phyloP scores from a whole-genome alignment of 92 coral and sea anemone species.

The Heteractis magnifica region DNA sequence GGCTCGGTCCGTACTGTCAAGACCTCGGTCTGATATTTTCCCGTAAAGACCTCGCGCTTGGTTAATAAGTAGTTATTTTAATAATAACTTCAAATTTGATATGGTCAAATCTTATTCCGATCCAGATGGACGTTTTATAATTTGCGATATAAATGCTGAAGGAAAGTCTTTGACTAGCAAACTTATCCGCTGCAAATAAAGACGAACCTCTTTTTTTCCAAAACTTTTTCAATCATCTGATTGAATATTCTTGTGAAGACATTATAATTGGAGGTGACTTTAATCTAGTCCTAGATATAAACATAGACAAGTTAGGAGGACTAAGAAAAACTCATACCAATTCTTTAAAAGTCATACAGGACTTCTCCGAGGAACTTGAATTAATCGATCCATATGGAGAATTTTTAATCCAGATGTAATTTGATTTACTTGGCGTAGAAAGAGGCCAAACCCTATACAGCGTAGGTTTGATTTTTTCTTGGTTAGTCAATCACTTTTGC shows the following conservation, averaged over 20 bases:
- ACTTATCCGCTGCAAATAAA: constrained; percentile 33
- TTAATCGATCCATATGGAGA: background rate
- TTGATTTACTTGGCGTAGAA: background rate
- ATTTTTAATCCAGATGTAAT: background rate
- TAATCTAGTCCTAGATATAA: constrained; percentile 8
- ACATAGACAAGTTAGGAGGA: background rate
- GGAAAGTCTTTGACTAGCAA: constrained; percentile 26
- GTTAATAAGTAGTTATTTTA: too few species aligned
- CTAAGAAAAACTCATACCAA: background rate
- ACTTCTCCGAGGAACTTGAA: background rate
- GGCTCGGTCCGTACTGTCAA: too few species aligned
- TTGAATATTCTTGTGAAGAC: constrained; percentile 16
- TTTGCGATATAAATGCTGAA: constrained; percentile 30
- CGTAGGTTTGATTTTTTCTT: background rate
- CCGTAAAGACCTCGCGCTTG: too few species aligned
- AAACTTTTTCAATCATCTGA: background rate
- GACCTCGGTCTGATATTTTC: too few species aligned
- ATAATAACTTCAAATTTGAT: constrained; percentile 34
- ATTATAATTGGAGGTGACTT: constrained; percentile 41
- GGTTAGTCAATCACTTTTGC: background rate
- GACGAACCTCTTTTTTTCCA: constrained; percentile 20
- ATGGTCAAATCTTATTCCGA: constrained; percentile 7
- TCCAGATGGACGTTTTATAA: constrained; percentile 37
- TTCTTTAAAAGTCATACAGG: background rate
- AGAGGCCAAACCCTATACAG: background rate